phyloP scores from a whole-genome alignment of 2,797 vertebrate species.

The Pelodytes ibericus region DNA sequence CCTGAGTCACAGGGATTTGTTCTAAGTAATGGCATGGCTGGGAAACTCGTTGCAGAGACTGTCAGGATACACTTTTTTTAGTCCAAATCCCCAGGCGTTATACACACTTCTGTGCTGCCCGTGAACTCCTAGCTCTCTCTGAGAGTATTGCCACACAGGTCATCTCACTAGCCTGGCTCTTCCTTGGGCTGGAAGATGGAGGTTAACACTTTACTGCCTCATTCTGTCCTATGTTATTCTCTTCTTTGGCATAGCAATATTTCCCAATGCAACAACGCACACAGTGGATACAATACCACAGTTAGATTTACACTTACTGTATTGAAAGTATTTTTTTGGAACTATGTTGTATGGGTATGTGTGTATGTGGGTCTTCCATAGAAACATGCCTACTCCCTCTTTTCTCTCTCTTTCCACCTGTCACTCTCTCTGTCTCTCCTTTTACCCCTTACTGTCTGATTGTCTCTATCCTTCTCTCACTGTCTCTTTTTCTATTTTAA shows the following conservation, averaged over 20 bases:
- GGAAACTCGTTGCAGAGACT: background rate
- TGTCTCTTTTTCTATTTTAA: too few relatives aligned
- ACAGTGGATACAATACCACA: background rate
- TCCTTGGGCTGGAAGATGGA: background rate
- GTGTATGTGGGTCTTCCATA: too few relatives aligned
- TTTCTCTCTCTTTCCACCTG: too few relatives aligned
- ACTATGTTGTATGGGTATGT: too few relatives aligned
- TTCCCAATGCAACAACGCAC: background rate
- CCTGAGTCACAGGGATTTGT: conserved; percentile 4
- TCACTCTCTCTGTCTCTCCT: too few relatives aligned
- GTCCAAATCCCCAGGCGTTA: conserved; percentile 15
- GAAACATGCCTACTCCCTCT: too few relatives aligned
- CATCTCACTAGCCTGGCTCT: background rate
- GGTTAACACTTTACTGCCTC: background rate
- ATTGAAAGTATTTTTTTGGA: too few relatives aligned
- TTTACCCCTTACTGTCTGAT: too few relatives aligned
- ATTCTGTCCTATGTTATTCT: too few relatives aligned
- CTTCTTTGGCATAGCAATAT: too few relatives aligned
- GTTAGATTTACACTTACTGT: too few relatives aligned
- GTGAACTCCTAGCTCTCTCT: conserved; percentile 36
- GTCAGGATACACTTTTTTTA: background rate
- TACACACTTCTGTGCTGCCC: conserved; percentile 1
- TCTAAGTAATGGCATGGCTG: conserved; percentile 19
- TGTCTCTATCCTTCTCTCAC: too few relatives aligned
- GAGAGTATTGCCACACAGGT: conserved; percentile 29